Evolutionary conservation across 2,888 invertebrate species (phyloP).

Genomic region (Seira ritae): DNA sequence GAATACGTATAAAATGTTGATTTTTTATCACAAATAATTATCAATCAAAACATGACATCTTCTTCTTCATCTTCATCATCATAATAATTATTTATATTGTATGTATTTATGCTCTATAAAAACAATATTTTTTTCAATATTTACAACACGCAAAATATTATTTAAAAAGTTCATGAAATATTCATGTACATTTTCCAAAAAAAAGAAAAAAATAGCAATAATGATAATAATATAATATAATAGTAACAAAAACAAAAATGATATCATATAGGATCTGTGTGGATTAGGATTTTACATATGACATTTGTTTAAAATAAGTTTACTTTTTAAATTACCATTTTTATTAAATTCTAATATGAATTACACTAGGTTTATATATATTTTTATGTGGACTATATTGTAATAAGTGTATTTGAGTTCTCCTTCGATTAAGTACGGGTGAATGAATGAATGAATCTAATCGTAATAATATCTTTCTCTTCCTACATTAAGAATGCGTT

Average conservation of each 20-base stretch:
- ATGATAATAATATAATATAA: background rate
- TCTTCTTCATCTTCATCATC: background rate
- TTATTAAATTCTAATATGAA: too few relatives aligned
- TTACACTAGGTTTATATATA: constrained; percentile 21
- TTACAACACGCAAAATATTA: too few relatives aligned
- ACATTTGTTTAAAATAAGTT: too few relatives aligned
- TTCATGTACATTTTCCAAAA: too few relatives aligned
- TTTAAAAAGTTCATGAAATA: background rate
- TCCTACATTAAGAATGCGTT: background rate
- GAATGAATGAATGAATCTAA: background rate
- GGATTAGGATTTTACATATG: constrained; percentile 8
- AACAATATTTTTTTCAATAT: constrained; percentile 27
- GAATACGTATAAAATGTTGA: constrained; percentile 56
- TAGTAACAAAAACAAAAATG: background rate
- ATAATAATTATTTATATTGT: constrained; percentile 8
- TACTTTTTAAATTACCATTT: too few relatives aligned
- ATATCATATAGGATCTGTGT: constrained; percentile 17
- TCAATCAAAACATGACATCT: background rate
- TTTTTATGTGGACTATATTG: constrained; percentile 50
- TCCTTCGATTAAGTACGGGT: constrained; percentile 44
- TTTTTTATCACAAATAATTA: constrained; percentile 51
- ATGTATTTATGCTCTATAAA: constrained; percentile 21
- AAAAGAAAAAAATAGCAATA: too few relatives aligned
- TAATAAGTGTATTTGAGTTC: constrained; percentile 61
- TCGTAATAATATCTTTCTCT: too few relatives aligned